Evolutionary conservation across 2,113 vertebrate genomes (phyloP), one percentile per base, ranked within the genome.

Genomic region (Vanacampus margaritifer): DNA sequence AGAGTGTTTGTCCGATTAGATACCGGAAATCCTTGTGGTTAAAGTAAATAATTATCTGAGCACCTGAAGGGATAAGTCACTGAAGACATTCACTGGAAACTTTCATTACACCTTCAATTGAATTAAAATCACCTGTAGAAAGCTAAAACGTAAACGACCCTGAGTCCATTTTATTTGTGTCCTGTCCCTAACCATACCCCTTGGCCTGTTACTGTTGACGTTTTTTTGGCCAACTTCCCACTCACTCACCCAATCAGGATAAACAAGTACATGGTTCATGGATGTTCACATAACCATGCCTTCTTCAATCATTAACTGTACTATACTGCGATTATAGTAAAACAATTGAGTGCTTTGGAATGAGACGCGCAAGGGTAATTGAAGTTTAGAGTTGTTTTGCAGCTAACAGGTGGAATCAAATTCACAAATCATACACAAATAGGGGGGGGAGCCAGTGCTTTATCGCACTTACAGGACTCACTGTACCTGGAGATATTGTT

Each of bases 221-320:
- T 7, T 50, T 24, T 23, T 53, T n/a, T 23, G 2, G 23, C 8
- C n/a, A 24, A 54, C 51, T 54, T 11, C 51, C n/a, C 8, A 11
- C 51, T 23, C 51, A 53, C 51, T 4, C 1, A 53, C 28, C 4
- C 28, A 32, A 11, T 53, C 50, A 41, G 39, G 39, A 41, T 12
- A 41, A 41, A 41, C 39, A 32, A n/a, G 48, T 50, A n/a, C 48
- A 50, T 50, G 48, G 48, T 50, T n/a, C 48, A 50, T 50, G 48
- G 9, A 46, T 16, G 43, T 16, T 56, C n/a, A 13, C 12, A 58
- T 28, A 58, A 7, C 56, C 58, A 48, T 61, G 28, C 60, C n/a
- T 72, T 68, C 26, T 60, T 67, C 61, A 82, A 79, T 84, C 61
- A 84, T 75, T 86, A 71, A 82, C 78, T 28, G 56, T 24, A 19